phyloP scores from a whole-genome alignment of 2,888 invertebrate genomes.

The Tetropium fuscum region DNA sequence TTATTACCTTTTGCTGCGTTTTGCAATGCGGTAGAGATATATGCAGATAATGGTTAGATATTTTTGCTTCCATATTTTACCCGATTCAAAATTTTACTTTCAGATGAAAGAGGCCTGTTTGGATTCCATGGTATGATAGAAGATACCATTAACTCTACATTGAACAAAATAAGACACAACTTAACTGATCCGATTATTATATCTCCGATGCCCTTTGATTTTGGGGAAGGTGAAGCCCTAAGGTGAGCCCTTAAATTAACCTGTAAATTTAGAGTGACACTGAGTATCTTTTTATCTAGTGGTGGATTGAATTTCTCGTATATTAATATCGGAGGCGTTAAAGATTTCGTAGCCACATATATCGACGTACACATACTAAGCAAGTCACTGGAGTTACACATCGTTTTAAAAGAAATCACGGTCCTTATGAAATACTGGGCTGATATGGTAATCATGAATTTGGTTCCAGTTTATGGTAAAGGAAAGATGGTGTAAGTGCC shows the following conservation, averaged over 20 bases:
- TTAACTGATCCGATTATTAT: constrained; percentile 21
- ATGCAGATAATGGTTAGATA: no score
- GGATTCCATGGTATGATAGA: constrained; percentile 15
- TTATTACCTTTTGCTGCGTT: no score
- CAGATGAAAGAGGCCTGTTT: no score
- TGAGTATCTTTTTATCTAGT: constrained; percentile 27
- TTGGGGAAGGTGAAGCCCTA: not conserved
- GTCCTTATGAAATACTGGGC: constrained; percentile 30
- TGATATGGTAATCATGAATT: constrained; percentile 25
- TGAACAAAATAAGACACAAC: constrained; percentile 18
- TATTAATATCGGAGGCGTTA: constrained; percentile 30
- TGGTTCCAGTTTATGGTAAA: constrained; percentile 38
- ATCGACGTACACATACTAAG: constrained; percentile 24
- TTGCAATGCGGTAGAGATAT: no score
- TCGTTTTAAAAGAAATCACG: constrained; percentile 29
- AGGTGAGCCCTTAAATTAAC: constrained; percentile 2
- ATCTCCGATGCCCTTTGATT: constrained; percentile 6
- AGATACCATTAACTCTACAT: constrained; percentile 23
- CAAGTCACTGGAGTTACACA: constrained; percentile 25
- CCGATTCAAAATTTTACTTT: no score
- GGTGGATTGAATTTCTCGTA: constrained; percentile 27
- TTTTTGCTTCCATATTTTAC: no score
- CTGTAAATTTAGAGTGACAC: not conserved
- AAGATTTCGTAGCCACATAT: constrained; percentile 23
- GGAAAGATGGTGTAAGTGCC: constrained; percentile 37